A percentile compares a stretch with the other conserved stretches of the same genome.
These are phyloP conservation scores for Odiellus spinosus DNA, from an alignment of 2,888 invertebrate genomes.

Conservation along the genomic window DNA sequence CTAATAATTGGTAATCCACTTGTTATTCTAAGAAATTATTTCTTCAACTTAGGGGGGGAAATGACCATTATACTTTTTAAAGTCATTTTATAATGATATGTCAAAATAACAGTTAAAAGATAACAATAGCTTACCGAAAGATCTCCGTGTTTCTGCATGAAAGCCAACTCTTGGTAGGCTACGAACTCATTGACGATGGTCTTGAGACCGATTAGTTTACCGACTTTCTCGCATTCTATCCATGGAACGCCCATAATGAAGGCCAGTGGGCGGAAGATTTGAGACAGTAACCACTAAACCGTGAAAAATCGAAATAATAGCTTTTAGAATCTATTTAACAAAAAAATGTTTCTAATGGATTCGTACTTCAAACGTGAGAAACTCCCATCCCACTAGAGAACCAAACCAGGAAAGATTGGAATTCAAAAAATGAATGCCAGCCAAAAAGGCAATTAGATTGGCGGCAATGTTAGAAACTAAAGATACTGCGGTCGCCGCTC, in stretches of 20 bases:
- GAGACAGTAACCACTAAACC: constrained; percentile 55
- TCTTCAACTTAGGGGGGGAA: no score
- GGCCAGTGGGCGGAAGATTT: constrained; percentile 75
- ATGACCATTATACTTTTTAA: no score
- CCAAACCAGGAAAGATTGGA: constrained; percentile 66
- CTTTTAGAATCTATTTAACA: no score
- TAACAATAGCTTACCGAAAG: constrained; percentile 39
- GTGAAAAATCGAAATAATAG: no score
- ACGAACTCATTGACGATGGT: constrained; percentile 84
- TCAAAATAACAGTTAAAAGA: neutral
- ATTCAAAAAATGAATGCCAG: constrained; percentile 71
- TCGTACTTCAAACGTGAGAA: constrained; percentile 37
- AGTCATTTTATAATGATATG: neutral
- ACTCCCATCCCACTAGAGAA: constrained; percentile 48
- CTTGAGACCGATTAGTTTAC: constrained; percentile 70
- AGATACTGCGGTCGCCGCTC: constrained; percentile 61
- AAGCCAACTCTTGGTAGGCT: constrained; percentile 61
- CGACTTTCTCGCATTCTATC: constrained; percentile 56
- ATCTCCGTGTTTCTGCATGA: constrained; percentile 37
- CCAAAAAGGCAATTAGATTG: constrained; percentile 78
- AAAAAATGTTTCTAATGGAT: no score
- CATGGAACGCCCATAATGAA: constrained; percentile 57
- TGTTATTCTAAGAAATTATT: no score
- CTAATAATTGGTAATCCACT: no score
- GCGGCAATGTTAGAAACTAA: constrained; percentile 74